These are phyloP conservation scores for Rhombomys opimus DNA, from an alignment of 2,113 vertebrate genomes.

Conservation along the genomic window DNA sequence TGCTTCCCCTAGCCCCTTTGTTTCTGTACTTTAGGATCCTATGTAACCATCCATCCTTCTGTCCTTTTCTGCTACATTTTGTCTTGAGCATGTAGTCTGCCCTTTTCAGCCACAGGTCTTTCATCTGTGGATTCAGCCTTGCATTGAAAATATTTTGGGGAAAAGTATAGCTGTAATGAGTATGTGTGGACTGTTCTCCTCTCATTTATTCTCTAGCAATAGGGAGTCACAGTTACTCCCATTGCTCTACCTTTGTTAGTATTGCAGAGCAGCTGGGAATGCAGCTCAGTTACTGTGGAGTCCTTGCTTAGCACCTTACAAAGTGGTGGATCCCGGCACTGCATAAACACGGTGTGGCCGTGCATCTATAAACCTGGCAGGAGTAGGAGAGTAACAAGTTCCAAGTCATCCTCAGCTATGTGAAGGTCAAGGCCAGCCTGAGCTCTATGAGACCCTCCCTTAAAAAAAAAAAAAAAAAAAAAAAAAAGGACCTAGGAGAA, in stretches of 20 bases:
- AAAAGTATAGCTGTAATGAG: background rate
- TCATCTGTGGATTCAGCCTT: background rate
- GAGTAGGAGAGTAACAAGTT: background rate
- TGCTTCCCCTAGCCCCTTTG: background rate
- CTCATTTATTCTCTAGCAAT: background rate
- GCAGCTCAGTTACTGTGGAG: background rate
- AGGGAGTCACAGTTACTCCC: background rate
- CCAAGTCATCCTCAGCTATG: background rate
- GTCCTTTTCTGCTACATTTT: background rate
- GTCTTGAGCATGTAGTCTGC: background rate
- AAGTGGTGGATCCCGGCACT: background rate
- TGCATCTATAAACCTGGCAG: background rate
- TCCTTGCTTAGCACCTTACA: background rate
- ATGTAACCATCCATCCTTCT: background rate
- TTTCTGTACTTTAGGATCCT: background rate
- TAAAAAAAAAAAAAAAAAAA: no score
- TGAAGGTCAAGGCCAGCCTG: background rate
- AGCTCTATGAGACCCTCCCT: background rate
- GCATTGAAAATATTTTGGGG: background rate
- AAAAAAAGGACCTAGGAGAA: background rate
- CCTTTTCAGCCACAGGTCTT: background rate
- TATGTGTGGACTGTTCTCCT: background rate
- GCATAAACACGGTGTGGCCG: no score
- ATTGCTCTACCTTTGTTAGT: background rate
- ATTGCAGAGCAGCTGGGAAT: background rate